These are phyloP conservation scores for Apamea anceps DNA, from an alignment of 2,888 invertebrate species.

Conservation along the genomic window DNA sequence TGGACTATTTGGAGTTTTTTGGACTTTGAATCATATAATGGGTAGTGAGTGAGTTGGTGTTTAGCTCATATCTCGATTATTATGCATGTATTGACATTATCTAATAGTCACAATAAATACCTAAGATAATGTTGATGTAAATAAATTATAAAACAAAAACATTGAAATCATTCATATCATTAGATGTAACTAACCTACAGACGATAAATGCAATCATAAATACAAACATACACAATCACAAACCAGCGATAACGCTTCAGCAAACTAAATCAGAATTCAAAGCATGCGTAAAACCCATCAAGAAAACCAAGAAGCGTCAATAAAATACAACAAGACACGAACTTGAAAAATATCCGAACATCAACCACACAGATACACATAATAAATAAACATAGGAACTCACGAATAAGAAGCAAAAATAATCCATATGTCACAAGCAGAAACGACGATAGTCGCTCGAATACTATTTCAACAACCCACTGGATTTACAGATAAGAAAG, in stretches of 20 bases:
- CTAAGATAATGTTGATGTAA: constrained; percentile 1
- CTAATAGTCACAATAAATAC: background rate
- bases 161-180: constrained; percentile 5
- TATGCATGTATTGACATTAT: constrained; percentile 20
- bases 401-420: constrained; percentile 74
- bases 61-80: constrained; percentile 5
- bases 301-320: constrained; percentile 28
- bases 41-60: background rate
- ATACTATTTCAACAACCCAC: constrained; percentile 59
- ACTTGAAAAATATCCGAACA: constrained; percentile 39
- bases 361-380: constrained; percentile 39
- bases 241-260: constrained; percentile 37
- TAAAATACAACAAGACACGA: constrained; percentile 34
- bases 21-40: constrained; percentile 14
- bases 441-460: constrained; percentile 67
- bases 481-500: constrained; percentile 61
- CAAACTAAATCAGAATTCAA: constrained; percentile 22
- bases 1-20: background rate
- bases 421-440: constrained; percentile 70
- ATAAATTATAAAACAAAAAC: constrained; percentile 26
- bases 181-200: constrained; percentile 14
- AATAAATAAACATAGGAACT: constrained; percentile 67
- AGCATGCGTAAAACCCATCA: constrained; percentile 38
- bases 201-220: constrained; percentile 39
- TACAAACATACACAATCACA: constrained; percentile 53